These are phyloP conservation scores for Piscicola geometra DNA, from an alignment of 2,888 invertebrate genomes.

Conservation along the genomic window DNA sequence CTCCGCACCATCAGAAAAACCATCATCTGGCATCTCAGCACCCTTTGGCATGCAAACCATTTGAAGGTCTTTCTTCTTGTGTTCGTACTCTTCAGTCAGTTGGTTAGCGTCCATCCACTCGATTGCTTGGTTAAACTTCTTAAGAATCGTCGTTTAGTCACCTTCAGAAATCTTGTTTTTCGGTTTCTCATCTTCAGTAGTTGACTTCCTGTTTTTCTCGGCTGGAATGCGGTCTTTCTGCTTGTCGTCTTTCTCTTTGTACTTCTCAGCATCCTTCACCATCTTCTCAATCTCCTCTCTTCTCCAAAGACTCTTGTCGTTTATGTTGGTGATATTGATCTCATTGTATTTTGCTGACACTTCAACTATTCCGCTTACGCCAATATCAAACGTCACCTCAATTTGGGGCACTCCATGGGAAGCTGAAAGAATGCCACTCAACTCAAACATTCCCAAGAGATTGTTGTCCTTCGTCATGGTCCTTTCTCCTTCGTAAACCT, in stretches of 20 bases:
- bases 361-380: slow-evolving; percentile 82
- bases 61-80: too few relatives aligned
- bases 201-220: slow-evolving; percentile 71
- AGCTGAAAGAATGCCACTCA: slow-evolving; percentile 57
- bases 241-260: slow-evolving; percentile 51
- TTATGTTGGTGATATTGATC: slow-evolving; percentile 63
- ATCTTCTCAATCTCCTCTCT: too few relatives aligned
- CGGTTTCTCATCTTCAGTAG: slow-evolving; percentile 79
- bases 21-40: too few relatives aligned
- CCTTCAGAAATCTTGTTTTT: slow-evolving; percentile 75
- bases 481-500: slow-evolving; percentile 55
- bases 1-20: too few relatives aligned
- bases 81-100: too few relatives aligned
- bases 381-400: too few relatives aligned
- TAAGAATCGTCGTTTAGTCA: slow-evolving; percentile 71
- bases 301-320: slow-evolving; percentile 68
- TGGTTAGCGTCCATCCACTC: slow-evolving; percentile 67
- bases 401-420: too few relatives aligned
- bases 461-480: slow-evolving; percentile 60
- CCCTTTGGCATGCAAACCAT: too few relatives aligned
- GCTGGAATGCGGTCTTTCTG: slow-evolving; percentile 46
- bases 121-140: slow-evolving; percentile 78
- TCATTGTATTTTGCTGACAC: slow-evolving; percentile 83
- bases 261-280: slow-evolving; percentile 45
- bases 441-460: slow-evolving; percentile 89